Evolutionary conservation across 23 tunicate genomes (phyloP).

Genomic region (Styela plicata): DNA sequence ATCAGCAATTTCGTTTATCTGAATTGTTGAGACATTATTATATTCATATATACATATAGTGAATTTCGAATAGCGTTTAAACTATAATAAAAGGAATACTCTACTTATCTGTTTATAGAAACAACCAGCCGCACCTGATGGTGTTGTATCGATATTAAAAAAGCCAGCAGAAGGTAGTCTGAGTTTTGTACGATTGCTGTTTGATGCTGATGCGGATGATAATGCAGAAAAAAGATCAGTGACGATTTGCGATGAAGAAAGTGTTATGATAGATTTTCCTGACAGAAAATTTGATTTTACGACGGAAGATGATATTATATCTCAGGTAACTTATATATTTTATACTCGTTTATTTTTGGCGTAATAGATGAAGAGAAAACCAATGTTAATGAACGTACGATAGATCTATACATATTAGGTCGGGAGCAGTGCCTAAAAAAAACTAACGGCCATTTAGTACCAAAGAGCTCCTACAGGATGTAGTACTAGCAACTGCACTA

Average conservation of each 20-base stretch:
- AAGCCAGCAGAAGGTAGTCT: slow-evolving; percentile 5
- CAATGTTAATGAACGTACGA: no score
- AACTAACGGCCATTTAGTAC: no score
- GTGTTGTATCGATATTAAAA: slow-evolving; percentile 6
- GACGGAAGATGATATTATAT: slow-evolving; percentile 4
- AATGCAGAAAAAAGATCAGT: neutral
- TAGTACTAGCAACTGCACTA: no score
- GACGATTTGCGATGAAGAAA: neutral
- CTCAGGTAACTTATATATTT: no score
- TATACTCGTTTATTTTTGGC: no score
- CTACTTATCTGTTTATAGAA: no score
- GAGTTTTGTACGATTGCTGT: neutral
- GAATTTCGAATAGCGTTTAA: neutral
- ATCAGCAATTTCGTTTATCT: neutral
- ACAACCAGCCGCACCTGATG: neutral
- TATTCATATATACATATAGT: no score
- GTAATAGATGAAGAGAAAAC: no score
- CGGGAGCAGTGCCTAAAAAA: no score
- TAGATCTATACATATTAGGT: no score
- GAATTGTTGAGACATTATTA: neutral
- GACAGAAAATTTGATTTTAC: neutral
- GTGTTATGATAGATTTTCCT: neutral
- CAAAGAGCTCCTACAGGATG: no score
- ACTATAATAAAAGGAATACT: neutral
- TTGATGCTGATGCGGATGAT: neutral